These are phyloP conservation scores for Heliconius aoede DNA, from an alignment of 2,888 invertebrate species.

Conservation along the genomic window DNA sequence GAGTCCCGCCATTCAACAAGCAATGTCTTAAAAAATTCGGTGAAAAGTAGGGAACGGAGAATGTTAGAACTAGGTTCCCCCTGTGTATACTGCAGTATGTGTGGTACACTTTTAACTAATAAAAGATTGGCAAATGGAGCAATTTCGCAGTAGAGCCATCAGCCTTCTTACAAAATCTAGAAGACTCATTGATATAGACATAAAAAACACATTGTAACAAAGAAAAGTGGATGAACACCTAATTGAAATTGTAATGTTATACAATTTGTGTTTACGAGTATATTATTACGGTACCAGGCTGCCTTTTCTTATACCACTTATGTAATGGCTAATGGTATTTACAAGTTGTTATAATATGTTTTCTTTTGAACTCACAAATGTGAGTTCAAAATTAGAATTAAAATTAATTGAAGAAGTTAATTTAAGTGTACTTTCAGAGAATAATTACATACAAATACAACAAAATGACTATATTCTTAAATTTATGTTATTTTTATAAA, in stretches of 20 bases:
- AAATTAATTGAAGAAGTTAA: background rate
- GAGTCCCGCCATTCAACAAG: too few relatives aligned
- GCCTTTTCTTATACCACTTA: background rate
- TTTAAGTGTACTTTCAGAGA: background rate
- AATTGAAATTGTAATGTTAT: background rate
- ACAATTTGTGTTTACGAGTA: background rate
- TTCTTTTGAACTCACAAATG: background rate
- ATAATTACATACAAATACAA: background rate
- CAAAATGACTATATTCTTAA: background rate
- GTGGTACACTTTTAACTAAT: too few relatives aligned
- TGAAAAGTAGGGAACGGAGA: too few relatives aligned
- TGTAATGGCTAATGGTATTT: background rate
- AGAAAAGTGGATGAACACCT: background rate
- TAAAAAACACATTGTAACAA: slow-evolving; percentile 1
- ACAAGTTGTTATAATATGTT: background rate
- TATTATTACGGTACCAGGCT: background rate
- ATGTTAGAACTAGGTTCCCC: too few relatives aligned
- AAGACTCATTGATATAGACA: background rate
- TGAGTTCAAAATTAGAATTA: too few relatives aligned
- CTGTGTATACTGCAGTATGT: too few relatives aligned
- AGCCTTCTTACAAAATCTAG: too few relatives aligned
- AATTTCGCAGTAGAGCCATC: too few relatives aligned
- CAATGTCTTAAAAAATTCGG: too few relatives aligned
- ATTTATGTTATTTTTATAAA: background rate
- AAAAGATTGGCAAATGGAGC: too few relatives aligned